phyloP scores from a whole-genome alignment of 2,113 vertebrate genomes.

The Macquaria australasica region DNA sequence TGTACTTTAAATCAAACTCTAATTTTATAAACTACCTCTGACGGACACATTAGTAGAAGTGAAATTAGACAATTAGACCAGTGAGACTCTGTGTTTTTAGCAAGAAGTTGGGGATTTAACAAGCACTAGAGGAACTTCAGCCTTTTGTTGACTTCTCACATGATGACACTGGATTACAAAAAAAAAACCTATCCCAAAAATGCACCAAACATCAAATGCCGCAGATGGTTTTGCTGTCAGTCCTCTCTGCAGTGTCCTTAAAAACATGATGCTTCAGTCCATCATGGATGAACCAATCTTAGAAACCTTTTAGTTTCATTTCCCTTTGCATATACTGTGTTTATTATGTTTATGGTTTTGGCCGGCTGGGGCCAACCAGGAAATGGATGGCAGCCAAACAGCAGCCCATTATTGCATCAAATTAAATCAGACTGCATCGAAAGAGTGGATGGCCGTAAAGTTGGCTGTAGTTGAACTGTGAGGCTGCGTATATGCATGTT shows the following conservation, averaged over 20 bases:
- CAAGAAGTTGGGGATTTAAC: neutral
- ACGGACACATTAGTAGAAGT: neutral
- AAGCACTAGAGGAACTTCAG: neutral
- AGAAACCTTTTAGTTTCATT: neutral
- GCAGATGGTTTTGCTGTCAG: neutral
- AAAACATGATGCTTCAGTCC: neutral
- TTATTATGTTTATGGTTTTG: slow-evolving; percentile 13
- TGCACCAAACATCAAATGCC: neutral
- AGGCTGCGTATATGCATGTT: neutral
- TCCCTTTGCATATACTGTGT: neutral
- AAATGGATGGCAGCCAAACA: slow-evolving; percentile 33
- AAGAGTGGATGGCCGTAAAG: neutral
- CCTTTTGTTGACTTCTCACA: neutral
- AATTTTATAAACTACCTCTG: too few relatives aligned
- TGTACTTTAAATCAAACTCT: neutral
- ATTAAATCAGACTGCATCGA: slow-evolving; percentile 15
- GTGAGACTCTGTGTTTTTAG: neutral
- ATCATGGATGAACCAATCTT: neutral
- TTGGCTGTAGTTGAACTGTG: neutral
- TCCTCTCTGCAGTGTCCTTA: neutral
- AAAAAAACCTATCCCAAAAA: neutral
- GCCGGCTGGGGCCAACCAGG: slow-evolving; percentile 17
- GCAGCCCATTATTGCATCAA: slow-evolving; percentile 7
- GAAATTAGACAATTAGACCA: neutral
- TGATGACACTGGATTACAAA: neutral